Conservation (phyloP, 2,113 vertebrate genomes). For the Callaeas wilsoni region DNA sequence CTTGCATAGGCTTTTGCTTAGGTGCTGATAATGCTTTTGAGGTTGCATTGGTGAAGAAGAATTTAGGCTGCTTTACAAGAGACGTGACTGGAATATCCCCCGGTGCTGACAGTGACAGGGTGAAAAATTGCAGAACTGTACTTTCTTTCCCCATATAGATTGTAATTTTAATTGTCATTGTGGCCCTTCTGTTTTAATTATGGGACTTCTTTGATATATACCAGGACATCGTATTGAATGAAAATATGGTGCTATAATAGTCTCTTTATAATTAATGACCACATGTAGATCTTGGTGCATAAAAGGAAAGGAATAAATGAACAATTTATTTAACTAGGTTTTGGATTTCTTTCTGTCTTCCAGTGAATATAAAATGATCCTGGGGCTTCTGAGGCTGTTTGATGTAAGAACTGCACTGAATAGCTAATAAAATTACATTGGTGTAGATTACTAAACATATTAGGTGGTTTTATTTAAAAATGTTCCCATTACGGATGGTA, state of each 20-base stretch:
- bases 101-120: conserved; percentile 81
- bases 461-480: conserved; percentile 65
- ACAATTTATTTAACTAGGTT: conserved; percentile 89
- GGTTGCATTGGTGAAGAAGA: conserved; percentile 84
- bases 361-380: conserved; percentile 79
- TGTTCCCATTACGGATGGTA: conserved; percentile 11
- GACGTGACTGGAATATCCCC: conserved; percentile 80
- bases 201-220: conserved; percentile 88
- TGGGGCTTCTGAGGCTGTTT: conserved; percentile 74
- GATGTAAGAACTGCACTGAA: conserved; percentile 69
- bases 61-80: conserved; percentile 85
- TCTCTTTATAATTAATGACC: conserved; percentile 89
- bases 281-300: conserved; percentile 84
- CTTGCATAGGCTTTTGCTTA: conserved; percentile 96
- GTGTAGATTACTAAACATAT: conserved; percentile 70
- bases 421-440: conserved; percentile 74
- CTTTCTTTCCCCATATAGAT: conserved; percentile 84
- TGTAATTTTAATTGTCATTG: conserved; percentile 90
- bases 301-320: conserved; percentile 85
- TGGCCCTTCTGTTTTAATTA: conserved; percentile 89
- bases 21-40: conserved; percentile 91
- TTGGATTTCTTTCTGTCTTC: conserved; percentile 82
- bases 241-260: conserved; percentile 88
- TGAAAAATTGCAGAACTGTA: conserved; percentile 86
- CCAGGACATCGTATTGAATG: conserved; percentile 83